A percentile compares a stretch with the other conserved stretches of the same genome.
These are phyloP conservation scores for human (Homo sapiens) DNA, from an alignment of 2,113 vertebrate genomes.

Conservation along the genomic window DNA sequence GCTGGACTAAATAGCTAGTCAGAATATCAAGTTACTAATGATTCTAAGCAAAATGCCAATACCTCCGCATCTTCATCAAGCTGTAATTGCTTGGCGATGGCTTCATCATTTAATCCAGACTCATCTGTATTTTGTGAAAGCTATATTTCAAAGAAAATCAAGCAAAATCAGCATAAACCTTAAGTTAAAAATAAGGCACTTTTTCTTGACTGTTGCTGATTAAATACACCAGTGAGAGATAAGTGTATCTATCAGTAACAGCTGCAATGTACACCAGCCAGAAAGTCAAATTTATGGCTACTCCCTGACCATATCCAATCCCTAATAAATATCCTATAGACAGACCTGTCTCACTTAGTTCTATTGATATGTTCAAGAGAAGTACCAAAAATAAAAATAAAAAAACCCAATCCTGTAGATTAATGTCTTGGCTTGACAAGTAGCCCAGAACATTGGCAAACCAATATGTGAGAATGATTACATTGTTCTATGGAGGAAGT, in stretches of 20 bases:
- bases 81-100: constrained; percentile 92
- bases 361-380: background rate
- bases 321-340: constrained; percentile 14
- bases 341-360: background rate
- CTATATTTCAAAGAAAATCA: constrained; percentile 81
- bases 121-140: constrained; percentile 83
- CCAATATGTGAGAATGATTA: background rate
- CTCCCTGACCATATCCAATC: constrained; percentile 17
- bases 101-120: constrained; percentile 88
- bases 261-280: background rate
- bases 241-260: background rate
- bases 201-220: background rate
- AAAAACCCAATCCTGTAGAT: background rate
- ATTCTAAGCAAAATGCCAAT: constrained; percentile 20
- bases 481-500: background rate
- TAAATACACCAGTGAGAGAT: background rate
- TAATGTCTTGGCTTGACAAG: background rate
- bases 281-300: background rate
- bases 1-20: background rate
- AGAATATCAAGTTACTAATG: background rate
- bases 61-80: constrained; percentile 95
- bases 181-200: background rate
- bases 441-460: background rate
- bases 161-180: constrained; percentile 55
- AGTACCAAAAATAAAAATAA: background rate